These are phyloP conservation scores for Hapalemur alaotrensis DNA, from an alignment of 2,797 vertebrate species.

Conservation along the genomic window DNA sequence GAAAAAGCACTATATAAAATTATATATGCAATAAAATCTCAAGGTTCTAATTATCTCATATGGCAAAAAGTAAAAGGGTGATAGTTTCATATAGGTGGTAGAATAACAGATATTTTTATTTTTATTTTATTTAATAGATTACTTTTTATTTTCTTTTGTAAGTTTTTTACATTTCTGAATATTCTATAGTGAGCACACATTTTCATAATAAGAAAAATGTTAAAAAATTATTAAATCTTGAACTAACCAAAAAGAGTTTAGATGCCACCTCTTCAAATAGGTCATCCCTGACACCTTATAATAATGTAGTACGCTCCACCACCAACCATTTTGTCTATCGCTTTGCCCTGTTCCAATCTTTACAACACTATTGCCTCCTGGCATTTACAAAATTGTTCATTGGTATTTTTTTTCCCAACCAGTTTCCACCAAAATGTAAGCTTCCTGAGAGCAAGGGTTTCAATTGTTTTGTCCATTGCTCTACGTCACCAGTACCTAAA, in stretches of 20 bases:
- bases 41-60: not conserved
- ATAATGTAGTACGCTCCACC: no score
- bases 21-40: not conserved
- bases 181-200: not conserved
- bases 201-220: not conserved
- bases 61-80: not conserved
- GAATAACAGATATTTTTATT: not conserved
- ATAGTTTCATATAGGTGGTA: not conserved
- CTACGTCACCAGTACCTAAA: not conserved
- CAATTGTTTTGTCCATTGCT: not conserved
- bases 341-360: not conserved
- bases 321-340: not conserved
- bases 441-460: not conserved
- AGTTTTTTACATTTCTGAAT: not conserved
- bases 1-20: not conserved
- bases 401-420: not conserved
- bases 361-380: not conserved
- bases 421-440: not conserved
- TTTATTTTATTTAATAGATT: not conserved
- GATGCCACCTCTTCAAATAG: not conserved
- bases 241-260: not conserved
- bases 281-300: not conserved
- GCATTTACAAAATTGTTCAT: not conserved
- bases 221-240: not conserved
- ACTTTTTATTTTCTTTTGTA: not conserved